Evolutionary conservation across 2,797 vertebrate genomes (phyloP), one percentile per base, ranked within the genome.

Genomic region (Micromesistius poutassou): DNA sequence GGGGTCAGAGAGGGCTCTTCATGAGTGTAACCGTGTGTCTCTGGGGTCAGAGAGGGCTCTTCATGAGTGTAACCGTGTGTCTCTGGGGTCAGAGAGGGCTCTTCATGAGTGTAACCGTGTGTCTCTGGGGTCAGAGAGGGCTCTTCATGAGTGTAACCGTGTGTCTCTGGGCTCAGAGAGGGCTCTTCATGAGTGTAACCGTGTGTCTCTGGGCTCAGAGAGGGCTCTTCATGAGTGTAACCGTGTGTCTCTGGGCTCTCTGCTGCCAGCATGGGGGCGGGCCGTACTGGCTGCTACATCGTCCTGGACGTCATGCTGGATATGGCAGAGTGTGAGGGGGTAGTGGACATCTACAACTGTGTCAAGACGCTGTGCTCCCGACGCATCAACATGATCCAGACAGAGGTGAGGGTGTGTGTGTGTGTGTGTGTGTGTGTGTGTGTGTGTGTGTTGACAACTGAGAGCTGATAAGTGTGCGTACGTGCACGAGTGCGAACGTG

Each of bases 261-360:
- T 30, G 75, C 4, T 55, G 16, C 73, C 81, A 98, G 97, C 0
- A 95, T 96, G 71, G 97, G 97, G 74, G 96, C 96, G 0, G 96
- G 96, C 7, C 92, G 96, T 66, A 96, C 95, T 0, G 96, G 96
- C 38, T 97, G 96, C 87, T 97, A 96, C 88, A 96, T 97, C 0
- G 96, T 96, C 13, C 87, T 97, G 88, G 96, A 97, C 0, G 95
- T 98, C 83, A 98, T 98, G 96, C 84, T 97, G 92, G 96, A 97
- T 84, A 96, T 97, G 96, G 96, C 96, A 0, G 96, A 96, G 85
- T 96, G 95, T 0, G 96, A 97, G 84, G 96, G 95, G 0, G 96
- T 97, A 0, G 95, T 97, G 87, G 96, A 97, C 88, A 95, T 97
- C 89, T 97, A 97, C 92, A 97, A 96, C 91, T 97, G 96, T 0